phyloP scores from a whole-genome alignment of 2,113 vertebrate genomes.

The Chaetops frenatus region DNA sequence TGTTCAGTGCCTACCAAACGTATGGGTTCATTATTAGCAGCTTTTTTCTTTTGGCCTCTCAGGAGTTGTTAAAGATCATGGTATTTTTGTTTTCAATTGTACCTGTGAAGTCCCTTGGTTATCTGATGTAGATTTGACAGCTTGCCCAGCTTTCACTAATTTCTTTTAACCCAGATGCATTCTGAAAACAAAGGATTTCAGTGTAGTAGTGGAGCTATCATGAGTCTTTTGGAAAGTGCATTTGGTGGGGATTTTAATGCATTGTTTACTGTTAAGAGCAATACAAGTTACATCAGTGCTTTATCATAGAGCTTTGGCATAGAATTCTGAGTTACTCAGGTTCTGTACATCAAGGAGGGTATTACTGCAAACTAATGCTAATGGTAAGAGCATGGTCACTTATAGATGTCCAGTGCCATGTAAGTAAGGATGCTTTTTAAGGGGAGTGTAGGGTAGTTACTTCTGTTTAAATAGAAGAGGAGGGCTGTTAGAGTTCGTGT shows the following conservation, averaged over 20 bases:
- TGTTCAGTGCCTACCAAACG: not conserved
- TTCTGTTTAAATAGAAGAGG: not conserved
- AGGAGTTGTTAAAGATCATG: not conserved
- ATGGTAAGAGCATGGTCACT: not conserved
- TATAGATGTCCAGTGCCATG: not conserved
- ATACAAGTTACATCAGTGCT: not conserved
- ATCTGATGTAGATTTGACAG: not conserved
- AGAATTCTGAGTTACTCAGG: not conserved
- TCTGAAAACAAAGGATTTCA: not conserved
- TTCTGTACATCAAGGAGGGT: not conserved
- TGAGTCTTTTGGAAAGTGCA: not conserved
- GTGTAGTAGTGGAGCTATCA: not conserved
- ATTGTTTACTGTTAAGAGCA: not conserved
- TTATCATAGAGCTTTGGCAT: not conserved
- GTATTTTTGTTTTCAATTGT: not conserved
- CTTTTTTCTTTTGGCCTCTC: not conserved
- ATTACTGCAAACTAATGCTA: not conserved
- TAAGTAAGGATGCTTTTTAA: not conserved
- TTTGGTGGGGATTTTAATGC: not conserved
- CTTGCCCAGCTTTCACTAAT: not conserved
- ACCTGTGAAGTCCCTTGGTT: not conserved
- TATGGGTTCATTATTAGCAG: not conserved
- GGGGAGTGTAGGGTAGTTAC: not conserved
- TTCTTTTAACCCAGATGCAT: not conserved
- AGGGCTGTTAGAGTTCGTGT: not conserved